Evolutionary conservation across 2,888 invertebrate genomes (phyloP).

Genomic region (Scaptomyza tumidula): DNA sequence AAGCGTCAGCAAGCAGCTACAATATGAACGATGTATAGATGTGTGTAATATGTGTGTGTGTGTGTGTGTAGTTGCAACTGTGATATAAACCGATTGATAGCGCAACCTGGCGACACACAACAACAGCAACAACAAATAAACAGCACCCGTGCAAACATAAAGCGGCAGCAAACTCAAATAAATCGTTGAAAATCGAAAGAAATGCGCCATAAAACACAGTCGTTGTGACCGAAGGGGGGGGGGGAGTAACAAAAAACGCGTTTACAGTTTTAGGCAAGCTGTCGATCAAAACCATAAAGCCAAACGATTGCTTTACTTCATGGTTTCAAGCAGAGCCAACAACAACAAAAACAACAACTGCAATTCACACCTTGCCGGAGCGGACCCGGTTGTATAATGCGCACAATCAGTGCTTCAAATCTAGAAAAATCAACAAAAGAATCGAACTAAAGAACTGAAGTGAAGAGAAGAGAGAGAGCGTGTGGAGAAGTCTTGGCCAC

Average conservation of each 20-base stretch:
- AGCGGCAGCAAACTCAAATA: constrained; percentile 64
- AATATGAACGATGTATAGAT: neutral
- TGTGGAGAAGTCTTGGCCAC: constrained; percentile 8
- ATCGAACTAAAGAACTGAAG: constrained; percentile 66
- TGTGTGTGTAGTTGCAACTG: constrained; percentile 36
- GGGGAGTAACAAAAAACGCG: constrained; percentile 48
- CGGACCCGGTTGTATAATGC: constrained; percentile 62
- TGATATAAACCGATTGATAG: constrained; percentile 56
- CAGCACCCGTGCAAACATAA: constrained; percentile 72
- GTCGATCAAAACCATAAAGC: constrained; percentile 68
- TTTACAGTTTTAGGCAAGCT: constrained; percentile 81
- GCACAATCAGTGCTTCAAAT: constrained; percentile 75
- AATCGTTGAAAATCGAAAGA: constrained; percentile 74
- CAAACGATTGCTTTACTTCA: constrained; percentile 42
- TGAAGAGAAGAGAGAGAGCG: constrained; percentile 5
- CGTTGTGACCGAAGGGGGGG: neutral
- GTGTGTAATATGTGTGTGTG: neutral
- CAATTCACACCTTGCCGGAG: constrained; percentile 70
- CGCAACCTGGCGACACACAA: constrained; percentile 42
- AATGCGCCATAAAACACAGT: constrained; percentile 68
- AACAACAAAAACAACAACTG: constrained; percentile 41
- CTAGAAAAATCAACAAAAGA: constrained; percentile 77
- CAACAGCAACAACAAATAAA: constrained; percentile 31
- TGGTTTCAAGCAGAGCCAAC: constrained; percentile 30
- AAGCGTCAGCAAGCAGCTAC: constrained; percentile 56